phyloP scores from a whole-genome alignment of 2,113 vertebrate species.

The Xyrauchen texanus region DNA sequence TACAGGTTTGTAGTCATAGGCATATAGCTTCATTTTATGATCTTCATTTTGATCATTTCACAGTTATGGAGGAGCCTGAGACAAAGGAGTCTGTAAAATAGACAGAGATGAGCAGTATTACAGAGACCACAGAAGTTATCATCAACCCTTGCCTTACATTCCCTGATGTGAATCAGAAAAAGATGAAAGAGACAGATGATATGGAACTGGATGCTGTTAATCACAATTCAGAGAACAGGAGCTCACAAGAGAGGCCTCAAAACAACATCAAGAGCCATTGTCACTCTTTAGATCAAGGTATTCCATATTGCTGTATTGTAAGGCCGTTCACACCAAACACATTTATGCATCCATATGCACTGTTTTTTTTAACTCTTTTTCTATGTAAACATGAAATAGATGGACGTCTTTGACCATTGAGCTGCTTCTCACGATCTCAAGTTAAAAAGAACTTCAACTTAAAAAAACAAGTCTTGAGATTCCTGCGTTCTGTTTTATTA shows the following conservation, averaged over 20 bases:
- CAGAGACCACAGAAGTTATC: neutral
- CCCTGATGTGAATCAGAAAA: conserved; percentile 37
- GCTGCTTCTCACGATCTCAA: too few relatives aligned
- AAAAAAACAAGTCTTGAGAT: too few relatives aligned
- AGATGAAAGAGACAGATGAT: neutral
- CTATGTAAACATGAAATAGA: too few relatives aligned
- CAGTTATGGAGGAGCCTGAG: conserved; percentile 30
- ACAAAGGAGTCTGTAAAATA: conserved; percentile 12
- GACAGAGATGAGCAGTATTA: neutral
- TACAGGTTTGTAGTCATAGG: neutral
- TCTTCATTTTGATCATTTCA: conserved; percentile 35
- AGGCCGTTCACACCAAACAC: too few relatives aligned
- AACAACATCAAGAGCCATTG: conserved; percentile 50
- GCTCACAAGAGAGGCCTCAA: neutral
- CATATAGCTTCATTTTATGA: too few relatives aligned
- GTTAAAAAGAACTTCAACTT: too few relatives aligned
- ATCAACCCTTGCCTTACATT: neutral
- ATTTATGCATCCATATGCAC: too few relatives aligned
- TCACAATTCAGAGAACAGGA: neutral
- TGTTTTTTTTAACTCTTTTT: too few relatives aligned
- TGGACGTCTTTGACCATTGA: too few relatives aligned
- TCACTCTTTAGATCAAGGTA: conserved; percentile 23
- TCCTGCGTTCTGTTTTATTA: too few relatives aligned
- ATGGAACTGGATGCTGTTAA: neutral
- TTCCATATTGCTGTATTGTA: neutral